Conservation (phyloP, 2,888 invertebrate genomes). For the Hydrotaea cyrtoneurina region DNA sequence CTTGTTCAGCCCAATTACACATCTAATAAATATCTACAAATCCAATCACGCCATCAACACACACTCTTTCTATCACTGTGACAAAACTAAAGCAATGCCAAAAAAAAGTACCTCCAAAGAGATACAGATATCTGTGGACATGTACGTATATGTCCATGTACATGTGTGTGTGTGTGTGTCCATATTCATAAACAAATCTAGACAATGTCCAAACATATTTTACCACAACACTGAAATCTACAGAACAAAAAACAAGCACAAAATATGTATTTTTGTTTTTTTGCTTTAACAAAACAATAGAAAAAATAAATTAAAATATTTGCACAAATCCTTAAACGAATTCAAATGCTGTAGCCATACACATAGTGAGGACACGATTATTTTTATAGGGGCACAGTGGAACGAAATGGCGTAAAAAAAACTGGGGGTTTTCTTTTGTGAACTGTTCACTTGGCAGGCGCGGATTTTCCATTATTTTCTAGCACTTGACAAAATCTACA, state of each 20-base stretch:
- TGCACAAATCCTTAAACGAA: slow-evolving; percentile 33
- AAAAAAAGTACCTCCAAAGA: background rate
- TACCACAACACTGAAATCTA: background rate
- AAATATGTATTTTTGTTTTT: background rate
- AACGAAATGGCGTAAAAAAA: background rate
- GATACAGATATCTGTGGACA: background rate
- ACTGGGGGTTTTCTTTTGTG: too few species aligned
- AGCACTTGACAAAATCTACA: too few species aligned
- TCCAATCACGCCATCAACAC: background rate
- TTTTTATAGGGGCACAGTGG: background rate
- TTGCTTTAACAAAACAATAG: slow-evolving; percentile 4
- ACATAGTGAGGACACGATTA: slow-evolving; percentile 1
- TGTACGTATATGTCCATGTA: background rate
- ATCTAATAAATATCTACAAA: too few species aligned
- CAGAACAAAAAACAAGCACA: background rate
- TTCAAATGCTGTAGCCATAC: slow-evolving; percentile 26
- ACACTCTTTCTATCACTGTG: background rate
- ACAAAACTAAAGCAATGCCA: background rate
- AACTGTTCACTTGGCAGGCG: too few species aligned
- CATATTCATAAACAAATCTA: background rate
- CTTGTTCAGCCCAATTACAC: too few species aligned
- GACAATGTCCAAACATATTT: background rate
- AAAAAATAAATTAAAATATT: slow-evolving; percentile 39
- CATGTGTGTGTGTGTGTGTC: too few species aligned
- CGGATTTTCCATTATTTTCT: too few species aligned